Evolutionary conservation across 1,140 invertebrate species (phyloP).

Genomic region (Microplitis mediator): DNA sequence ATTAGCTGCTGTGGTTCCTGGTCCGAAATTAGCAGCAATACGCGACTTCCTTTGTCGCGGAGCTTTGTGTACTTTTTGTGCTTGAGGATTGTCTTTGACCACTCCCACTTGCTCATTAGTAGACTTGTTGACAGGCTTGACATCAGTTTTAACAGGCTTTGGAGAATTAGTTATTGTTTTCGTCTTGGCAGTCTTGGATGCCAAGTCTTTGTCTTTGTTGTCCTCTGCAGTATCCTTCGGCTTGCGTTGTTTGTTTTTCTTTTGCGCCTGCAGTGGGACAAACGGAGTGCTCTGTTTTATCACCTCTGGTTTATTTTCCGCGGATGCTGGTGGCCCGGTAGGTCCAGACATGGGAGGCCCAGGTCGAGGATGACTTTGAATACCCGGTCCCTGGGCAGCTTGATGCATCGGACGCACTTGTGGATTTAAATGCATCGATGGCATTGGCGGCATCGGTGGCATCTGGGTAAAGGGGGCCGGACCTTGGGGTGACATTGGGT

Average conservation of each 20-base stretch:
- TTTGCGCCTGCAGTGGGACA: conserved; percentile 60
- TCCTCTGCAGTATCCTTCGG: conserved; percentile 23
- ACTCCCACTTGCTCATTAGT: conserved; percentile 32
- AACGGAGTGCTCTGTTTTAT: conserved; percentile 48
- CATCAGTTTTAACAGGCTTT: conserved; percentile 26
- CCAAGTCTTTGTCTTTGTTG: conserved; percentile 14
- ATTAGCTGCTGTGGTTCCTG: conserved; percentile 33
- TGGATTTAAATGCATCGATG: conserved; percentile 6
- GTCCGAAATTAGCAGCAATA: conserved; percentile 65
- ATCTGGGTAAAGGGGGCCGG: conserved; percentile 1
- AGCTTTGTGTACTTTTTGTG: conserved; percentile 44
- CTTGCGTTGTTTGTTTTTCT: conserved; percentile 49
- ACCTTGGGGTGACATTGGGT: conserved; percentile 12
- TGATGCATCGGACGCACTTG: conserved; percentile 1
- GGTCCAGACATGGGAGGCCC: neutral
- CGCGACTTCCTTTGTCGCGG: conserved; percentile 60
- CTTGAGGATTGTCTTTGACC: conserved; percentile 24
- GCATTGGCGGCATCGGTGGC: conserved; percentile 10
- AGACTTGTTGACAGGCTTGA: conserved; percentile 27
- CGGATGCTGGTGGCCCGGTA: conserved; percentile 30
- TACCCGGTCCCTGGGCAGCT: too few species aligned
- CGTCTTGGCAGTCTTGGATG: conserved; percentile 16
- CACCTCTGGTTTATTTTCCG: conserved; percentile 42
- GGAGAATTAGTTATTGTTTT: conserved; percentile 31
- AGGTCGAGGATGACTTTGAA: too few species aligned